Evolutionary conservation across 2,888 invertebrate species (phyloP), one percentile per base, ranked within the genome.

Genomic region (Nysson spinosus): DNA sequence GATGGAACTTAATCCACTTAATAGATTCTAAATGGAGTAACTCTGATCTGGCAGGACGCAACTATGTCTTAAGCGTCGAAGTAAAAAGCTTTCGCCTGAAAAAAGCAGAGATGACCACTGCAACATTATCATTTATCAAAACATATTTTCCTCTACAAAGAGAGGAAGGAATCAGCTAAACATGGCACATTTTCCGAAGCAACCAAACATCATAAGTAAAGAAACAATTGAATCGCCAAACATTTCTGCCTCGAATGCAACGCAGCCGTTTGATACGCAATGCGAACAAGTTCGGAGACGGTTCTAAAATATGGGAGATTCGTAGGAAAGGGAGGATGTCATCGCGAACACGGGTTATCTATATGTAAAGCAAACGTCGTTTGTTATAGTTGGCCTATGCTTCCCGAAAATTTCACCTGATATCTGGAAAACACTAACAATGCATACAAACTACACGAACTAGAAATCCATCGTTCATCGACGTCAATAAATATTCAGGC

Each of bases 1-100:
- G 78, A 76, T 67, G 68, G 76, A 80, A 80, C 75, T 83, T 83
- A 83, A 83, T 83, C 82, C 82, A 74, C 81, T 83, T 83, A 81
- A 83, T 83, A 83, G 82, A 83, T 83, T 82, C 78, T 71, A 78
- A 78, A 78, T 79, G 75, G 76, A 80, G 78, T 75, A 78, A 78
- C 75, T 76, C 72, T 57, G 75, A 75, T 75, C 75, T 69, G 75
- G 60, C 57, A 57, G 60, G 72, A 69, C 70, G 67, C 43, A 58
- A 63, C 56, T 58, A 52, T 69, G 67, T 39, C 67, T 75, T 75
- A 72, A 75, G 44, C 62, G 72, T 26, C 26, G 63, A 46, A 69
- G 65, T 66, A 72, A 72, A 69, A 75, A 75, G 56, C 75, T 75
- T 46, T 42, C 51, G 65, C 47, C 52, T 54, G 26, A 35, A 17